phyloP scores from a whole-genome alignment of 2,797 vertebrate genomes.

The Knipowitschia caucasica region DNA sequence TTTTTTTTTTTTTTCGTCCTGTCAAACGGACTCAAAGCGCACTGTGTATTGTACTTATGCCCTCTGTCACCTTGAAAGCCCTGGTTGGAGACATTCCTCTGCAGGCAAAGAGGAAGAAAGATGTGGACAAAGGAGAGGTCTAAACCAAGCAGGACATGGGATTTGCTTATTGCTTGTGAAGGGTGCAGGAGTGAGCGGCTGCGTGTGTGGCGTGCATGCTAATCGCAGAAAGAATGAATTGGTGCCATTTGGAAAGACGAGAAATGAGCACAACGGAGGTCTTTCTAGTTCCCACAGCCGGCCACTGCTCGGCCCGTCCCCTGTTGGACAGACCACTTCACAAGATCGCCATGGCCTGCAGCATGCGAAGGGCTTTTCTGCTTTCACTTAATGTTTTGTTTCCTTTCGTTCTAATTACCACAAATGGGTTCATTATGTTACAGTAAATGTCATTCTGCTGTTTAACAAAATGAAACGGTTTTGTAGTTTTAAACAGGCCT shows the following conservation, averaged over 20 bases:
- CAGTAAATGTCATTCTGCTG: neutral
- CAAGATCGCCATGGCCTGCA: constrained; percentile 7
- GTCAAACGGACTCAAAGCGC: constrained; percentile 53
- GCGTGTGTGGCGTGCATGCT: constrained; percentile 62
- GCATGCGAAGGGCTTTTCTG: neutral
- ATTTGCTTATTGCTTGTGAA: constrained; percentile 35
- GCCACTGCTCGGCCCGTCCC: constrained; percentile 36
- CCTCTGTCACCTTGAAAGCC: constrained; percentile 65
- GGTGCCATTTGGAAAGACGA: constrained; percentile 59
- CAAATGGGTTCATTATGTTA: neutral
- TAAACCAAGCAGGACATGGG: constrained; percentile 31
- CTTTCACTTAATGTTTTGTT: neutral
- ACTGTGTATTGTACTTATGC: constrained; percentile 63
- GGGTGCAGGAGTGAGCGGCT: constrained; percentile 22
- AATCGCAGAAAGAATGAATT: constrained; percentile 68
- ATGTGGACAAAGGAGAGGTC: constrained; percentile 16
- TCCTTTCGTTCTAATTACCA: too few species aligned
- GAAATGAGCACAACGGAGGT: constrained; percentile 60
- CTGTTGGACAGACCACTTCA: constrained; percentile 39
- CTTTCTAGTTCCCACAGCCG: constrained; percentile 57
- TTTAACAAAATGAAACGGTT: neutral
- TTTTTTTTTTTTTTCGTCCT: too few species aligned
- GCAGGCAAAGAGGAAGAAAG: constrained; percentile 13
- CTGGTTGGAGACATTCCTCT: constrained; percentile 34
- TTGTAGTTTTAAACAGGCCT: too few species aligned